Evolutionary conservation across 35 echinoderm and acorn worm genomes (phyloP).

Genomic region (Nesometra sesokonis): DNA sequence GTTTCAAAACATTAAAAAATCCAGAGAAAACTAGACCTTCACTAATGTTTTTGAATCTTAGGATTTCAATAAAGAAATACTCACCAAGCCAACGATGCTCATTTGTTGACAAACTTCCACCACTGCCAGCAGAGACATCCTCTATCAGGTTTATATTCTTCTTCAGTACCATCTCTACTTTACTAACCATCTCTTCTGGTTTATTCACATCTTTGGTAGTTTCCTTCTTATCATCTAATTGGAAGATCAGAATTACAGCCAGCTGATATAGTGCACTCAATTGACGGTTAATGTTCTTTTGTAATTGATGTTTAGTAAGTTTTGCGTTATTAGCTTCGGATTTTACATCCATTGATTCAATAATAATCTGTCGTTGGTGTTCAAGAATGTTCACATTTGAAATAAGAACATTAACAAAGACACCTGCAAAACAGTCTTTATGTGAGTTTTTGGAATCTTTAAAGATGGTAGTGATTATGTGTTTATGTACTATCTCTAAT

Average conservation of each 20-base stretch:
- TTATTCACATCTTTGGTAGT: neutral
- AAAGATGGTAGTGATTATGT: constrained; percentile 8
- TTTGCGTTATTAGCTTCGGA: neutral
- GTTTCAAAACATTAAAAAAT: too few relatives aligned
- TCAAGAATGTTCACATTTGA: constrained; percentile 39
- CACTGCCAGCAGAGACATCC: constrained; percentile 55
- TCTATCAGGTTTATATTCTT: constrained; percentile 53
- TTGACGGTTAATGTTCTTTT: constrained; percentile 7
- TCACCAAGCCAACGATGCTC: constrained; percentile 90
- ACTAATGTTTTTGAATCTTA: too few relatives aligned
- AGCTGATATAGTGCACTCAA: constrained; percentile 46
- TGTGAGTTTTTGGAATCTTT: neutral
- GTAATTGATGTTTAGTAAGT: neutral
- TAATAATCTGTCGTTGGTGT: constrained; percentile 19
- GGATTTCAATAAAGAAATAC: too few relatives aligned
- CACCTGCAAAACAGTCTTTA: neutral
- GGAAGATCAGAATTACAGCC: constrained; percentile 30
- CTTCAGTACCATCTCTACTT: constrained; percentile 22
- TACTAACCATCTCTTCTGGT: neutral
- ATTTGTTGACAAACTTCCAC: constrained; percentile 61
- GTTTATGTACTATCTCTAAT: constrained; percentile 49
- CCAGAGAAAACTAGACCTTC: too few relatives aligned
- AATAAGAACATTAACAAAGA: constrained; percentile 15
- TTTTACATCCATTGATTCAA: neutral
- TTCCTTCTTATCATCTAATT: constrained; percentile 19